A percentile compares a stretch with the other conserved stretches of the same genome.
phyloP scores from a whole-genome alignment of 2,888 invertebrate genomes.

The Cryptophagus acutangulus region DNA sequence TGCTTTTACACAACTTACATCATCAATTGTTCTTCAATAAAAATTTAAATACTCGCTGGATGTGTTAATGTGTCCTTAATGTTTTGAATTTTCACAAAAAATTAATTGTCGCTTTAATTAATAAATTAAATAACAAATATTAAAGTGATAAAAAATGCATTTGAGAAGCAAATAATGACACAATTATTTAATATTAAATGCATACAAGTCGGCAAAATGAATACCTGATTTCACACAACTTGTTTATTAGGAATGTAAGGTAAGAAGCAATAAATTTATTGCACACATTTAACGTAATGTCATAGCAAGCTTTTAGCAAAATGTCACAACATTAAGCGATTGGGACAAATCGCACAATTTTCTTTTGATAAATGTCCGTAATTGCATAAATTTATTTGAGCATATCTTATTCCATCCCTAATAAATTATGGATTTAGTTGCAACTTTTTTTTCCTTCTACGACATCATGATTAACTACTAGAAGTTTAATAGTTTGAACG shows the following conservation, averaged over 20 bases:
- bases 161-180: too few species aligned
- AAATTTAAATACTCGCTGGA: too few species aligned
- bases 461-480: slow-evolving; percentile 3
- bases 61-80: too few species aligned
- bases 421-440: slow-evolving; percentile 17
- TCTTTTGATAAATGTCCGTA: slow-evolving; percentile 23
- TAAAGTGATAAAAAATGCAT: too few species aligned
- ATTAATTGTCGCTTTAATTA: too few species aligned
- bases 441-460: not conserved
- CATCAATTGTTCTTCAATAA: too few species aligned
- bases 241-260: not conserved
- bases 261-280: not conserved
- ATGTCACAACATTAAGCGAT: slow-evolving; percentile 25
- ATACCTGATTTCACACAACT: too few species aligned
- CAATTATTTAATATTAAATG: too few species aligned
- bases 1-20: too few species aligned
- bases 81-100: too few species aligned
- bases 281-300: not conserved
- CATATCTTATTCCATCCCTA: slow-evolving; percentile 17
- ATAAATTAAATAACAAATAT: too few species aligned
- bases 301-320: slow-evolving; percentile 20
- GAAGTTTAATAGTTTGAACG: slow-evolving; percentile 2
- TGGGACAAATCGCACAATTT: slow-evolving; percentile 28
- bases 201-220: too few species aligned
- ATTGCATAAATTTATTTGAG: slow-evolving; percentile 23